phyloP scores from a whole-genome alignment of 2,888 invertebrate genomes.

The Tethea ocularis region DNA sequence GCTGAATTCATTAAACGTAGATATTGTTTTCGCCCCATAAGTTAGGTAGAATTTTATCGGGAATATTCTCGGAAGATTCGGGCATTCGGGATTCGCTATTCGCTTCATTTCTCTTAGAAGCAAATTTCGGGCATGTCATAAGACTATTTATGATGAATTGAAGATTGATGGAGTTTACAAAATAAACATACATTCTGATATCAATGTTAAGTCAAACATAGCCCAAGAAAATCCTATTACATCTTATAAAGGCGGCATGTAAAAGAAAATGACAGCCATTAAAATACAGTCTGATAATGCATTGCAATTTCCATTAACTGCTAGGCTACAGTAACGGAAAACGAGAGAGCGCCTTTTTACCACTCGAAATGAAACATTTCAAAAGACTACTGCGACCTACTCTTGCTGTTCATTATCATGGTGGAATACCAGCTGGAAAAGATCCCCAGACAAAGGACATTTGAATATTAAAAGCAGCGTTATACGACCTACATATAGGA shows the following conservation, averaged over 20 bases:
- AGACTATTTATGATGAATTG: background rate
- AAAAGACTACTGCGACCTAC: constrained; percentile 49
- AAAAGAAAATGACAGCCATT: constrained; percentile 1
- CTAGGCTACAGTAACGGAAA: constrained; percentile 28
- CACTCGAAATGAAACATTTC: constrained; percentile 45
- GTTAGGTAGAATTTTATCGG: background rate
- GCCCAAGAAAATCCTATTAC: background rate
- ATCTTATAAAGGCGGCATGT: background rate
- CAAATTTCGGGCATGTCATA: background rate
- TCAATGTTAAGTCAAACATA: background rate
- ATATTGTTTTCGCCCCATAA: background rate
- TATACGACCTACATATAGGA: constrained; percentile 22
- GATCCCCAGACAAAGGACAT: constrained; percentile 51
- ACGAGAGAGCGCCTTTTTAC: constrained; percentile 40
- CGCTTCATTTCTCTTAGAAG: background rate
- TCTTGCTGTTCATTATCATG: constrained; percentile 60
- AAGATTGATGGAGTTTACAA: background rate
- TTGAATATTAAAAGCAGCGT: constrained; percentile 52
- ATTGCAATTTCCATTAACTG: constrained; percentile 45
- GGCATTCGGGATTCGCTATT: background rate
- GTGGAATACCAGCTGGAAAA: constrained; percentile 44
- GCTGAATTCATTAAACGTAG: constrained; percentile 2
- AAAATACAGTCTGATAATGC: constrained; percentile 27
- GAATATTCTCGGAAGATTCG: background rate
- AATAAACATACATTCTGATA: background rate